These are phyloP conservation scores for Halcyon smyrnensis DNA, from an alignment of 2,797 vertebrate species.

Conservation along the genomic window DNA sequence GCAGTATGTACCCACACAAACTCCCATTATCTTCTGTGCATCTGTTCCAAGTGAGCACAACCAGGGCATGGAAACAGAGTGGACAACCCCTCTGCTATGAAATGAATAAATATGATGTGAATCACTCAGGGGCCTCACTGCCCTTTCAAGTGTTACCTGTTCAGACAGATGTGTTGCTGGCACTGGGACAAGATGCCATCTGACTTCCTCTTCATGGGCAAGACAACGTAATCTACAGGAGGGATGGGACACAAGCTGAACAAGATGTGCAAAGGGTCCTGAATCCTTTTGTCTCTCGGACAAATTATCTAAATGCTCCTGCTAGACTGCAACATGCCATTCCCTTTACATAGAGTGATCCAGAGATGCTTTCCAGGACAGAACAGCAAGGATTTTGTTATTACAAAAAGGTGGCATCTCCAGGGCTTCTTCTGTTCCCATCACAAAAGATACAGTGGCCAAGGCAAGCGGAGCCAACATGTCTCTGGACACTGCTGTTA, in stretches of 20 bases:
- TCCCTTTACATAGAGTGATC: background rate
- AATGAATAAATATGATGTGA: fast-evolving
- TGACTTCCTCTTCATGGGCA: conserved; percentile 58
- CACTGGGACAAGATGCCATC: conserved; percentile 8
- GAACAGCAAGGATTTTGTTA: background rate
- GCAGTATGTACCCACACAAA: no score
- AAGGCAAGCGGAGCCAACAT: background rate
- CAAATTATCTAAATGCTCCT: background rate
- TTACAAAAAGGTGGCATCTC: background rate
- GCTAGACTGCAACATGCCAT: background rate
- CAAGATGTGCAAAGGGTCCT: background rate
- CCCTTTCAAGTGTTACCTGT: conserved; percentile 1
- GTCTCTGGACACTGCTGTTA: background rate
- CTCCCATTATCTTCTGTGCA: background rate
- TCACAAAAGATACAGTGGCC: background rate
- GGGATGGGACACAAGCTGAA: background rate
- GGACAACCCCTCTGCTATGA: background rate
- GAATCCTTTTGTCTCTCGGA: background rate
- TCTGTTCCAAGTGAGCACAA: background rate
- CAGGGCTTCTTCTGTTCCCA: background rate
- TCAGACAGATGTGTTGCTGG: conserved; percentile 40
- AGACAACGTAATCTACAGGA: conserved; percentile 20
- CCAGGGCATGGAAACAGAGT: background rate
- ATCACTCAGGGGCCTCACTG: background rate
- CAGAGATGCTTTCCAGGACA: background rate